Base-by-base conservation (phyloP, 2,113 vertebrate genomes). In the Anoura caudifer region DNA sequence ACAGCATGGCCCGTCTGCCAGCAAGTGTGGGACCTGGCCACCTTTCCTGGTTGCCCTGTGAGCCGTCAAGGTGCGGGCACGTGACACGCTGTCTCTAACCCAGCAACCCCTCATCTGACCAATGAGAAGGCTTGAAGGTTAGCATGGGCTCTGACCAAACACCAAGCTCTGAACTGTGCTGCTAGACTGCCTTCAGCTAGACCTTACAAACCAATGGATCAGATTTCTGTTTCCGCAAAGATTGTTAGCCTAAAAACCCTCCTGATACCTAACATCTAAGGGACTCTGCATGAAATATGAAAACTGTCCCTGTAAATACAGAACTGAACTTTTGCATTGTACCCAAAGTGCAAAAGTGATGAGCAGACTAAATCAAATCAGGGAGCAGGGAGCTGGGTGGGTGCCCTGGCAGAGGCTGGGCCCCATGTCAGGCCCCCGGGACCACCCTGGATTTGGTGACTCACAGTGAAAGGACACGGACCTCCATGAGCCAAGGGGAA, bases 41-140 rank as follows among this genome's bases (percentile, higher is more conserved):
- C 31, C 33, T 24, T 67, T 56, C 31, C 36, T 22, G 45, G 31
- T 56, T 8, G 20, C 36, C 61, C n/a, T 4, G 6, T 4, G 26
- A 15, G 17, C 15, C 8, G 7, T 22, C 0, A 12, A 1, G 4
- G 56, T 52, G 20, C 8, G 11, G n/a, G n/a, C 8, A 1, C 4
- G 36, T 28, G 22, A 41, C 11, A 45, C 8, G 4, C 28, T 63
- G 13, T 63, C 5, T 41, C 28, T 8, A n/a, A 22, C 67, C 43
- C 17, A 31, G n/a, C 12, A 52, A 24, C 15, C 19, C 5, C 69
- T 50, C 69, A 63, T 54, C n/a, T n/a, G 12, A 63, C 28, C 28
- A 54, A 52, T 5, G 22, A 82, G 43, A 63, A 13, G 22, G 4
- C 41, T 11, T 14, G 15, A 41, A 52, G 43, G n/a, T 77, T 11